A percentile compares a stretch with the other conserved stretches of the same genome.
Evolutionary conservation across 2,113 vertebrate genomes (phyloP).

Genomic region (Malurus cyaneus): DNA sequence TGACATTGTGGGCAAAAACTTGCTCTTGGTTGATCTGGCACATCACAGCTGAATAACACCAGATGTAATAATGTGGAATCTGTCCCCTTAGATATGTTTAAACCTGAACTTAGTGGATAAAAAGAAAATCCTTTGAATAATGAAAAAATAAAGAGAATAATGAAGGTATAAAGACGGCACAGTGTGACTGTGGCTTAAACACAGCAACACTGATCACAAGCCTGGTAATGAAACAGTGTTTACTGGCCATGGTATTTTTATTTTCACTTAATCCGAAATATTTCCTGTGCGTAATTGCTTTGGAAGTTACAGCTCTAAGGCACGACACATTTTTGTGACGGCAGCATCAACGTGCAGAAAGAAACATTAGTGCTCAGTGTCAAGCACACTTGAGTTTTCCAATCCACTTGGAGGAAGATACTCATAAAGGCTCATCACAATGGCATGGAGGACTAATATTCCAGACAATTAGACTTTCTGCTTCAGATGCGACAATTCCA

Average conservation of each 20-base stretch:
- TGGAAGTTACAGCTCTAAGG: conserved; percentile 71
- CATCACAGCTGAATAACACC: not conserved
- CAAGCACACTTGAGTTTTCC: conserved; percentile 75
- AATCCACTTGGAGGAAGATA: conserved; percentile 53
- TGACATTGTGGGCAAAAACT: not conserved
- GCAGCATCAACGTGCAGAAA: conserved; percentile 49
- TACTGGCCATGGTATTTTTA: conserved; percentile 67
- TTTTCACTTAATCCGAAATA: conserved; percentile 56
- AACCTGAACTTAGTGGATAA: not conserved
- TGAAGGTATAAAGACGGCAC: not conserved
- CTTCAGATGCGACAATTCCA: conserved; percentile 75
- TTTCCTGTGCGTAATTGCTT: conserved; percentile 68
- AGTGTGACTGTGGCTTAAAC: not conserved
- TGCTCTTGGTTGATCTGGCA: not conserved
- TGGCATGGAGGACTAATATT: conserved; percentile 60
- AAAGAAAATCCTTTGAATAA: not conserved
- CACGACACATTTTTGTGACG: conserved; percentile 65
- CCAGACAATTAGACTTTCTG: conserved; percentile 72
- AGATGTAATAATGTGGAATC: conserved; percentile 8
- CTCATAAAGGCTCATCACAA: conserved; percentile 52
- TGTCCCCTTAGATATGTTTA: not conserved
- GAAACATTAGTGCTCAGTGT: conserved; percentile 65
- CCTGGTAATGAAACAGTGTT: conserved; percentile 40
- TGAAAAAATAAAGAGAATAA: not conserved
- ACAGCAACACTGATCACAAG: not conserved